Conservation (phyloP, 2,888 invertebrate genomes). For the Phaonia tiefii region DNA sequence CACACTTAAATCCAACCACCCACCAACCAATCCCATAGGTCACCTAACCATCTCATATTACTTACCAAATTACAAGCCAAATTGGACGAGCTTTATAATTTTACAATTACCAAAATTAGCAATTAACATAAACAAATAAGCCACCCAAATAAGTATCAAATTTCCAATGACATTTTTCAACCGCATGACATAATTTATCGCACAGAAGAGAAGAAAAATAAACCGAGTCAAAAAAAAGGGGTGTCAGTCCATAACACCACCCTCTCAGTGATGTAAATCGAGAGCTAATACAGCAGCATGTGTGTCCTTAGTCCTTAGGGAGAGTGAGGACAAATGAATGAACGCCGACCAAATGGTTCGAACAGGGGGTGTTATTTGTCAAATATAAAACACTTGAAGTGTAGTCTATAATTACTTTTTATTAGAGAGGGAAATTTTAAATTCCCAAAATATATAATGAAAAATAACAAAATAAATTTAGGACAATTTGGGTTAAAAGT, state of each 20-base stretch:
- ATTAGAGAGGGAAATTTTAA: background rate
- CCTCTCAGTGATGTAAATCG: slow-evolving; percentile 2
- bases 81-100: slow-evolving; percentile 14
- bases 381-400: slow-evolving; percentile 17
- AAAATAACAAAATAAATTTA: slow-evolving; percentile 53
- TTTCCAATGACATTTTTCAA: slow-evolving; percentile 45
- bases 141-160: slow-evolving; percentile 45
- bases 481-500: slow-evolving; percentile 13
- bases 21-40: slow-evolving; percentile 33
- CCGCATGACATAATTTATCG: slow-evolving; percentile 54
- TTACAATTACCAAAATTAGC: slow-evolving; percentile 63
- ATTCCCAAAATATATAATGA: slow-evolving; percentile 45
- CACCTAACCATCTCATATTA: slow-evolving; percentile 28
- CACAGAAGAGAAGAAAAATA: background rate
- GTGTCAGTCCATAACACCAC: slow-evolving; percentile 35
- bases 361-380: slow-evolving; percentile 9
- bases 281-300: background rate
- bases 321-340: background rate
- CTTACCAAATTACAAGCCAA: background rate
- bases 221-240: no score
- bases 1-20: background rate
- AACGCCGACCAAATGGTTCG: no score
- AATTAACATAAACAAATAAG: slow-evolving; percentile 47
- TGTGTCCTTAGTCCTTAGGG: background rate
- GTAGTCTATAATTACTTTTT: slow-evolving; percentile 6